phyloP scores from a whole-genome alignment of 2,113 vertebrate species.

The Oriolus oriolus region DNA sequence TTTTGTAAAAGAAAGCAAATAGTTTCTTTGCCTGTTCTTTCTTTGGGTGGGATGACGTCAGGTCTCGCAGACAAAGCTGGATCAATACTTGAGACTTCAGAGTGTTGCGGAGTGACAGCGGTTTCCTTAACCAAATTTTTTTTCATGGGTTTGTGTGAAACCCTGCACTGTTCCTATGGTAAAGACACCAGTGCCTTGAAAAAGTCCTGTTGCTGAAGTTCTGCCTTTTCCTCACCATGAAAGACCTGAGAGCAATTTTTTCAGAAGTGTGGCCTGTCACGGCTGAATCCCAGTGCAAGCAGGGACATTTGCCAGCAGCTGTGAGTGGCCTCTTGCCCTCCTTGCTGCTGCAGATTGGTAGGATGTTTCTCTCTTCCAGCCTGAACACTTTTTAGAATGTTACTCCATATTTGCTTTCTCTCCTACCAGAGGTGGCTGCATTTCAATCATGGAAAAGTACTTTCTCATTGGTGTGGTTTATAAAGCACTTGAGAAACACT shows the following conservation, averaged over 20 bases:
- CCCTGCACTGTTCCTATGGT: neutral
- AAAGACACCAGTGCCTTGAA: neutral
- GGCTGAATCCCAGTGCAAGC: neutral
- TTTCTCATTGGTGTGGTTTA: neutral
- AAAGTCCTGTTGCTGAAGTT: neutral
- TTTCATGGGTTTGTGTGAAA: neutral
- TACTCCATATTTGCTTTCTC: neutral
- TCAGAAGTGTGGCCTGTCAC: neutral
- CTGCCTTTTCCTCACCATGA: neutral
- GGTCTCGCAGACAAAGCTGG: neutral
- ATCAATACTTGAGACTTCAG: neutral
- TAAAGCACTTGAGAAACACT: conserved; percentile 7
- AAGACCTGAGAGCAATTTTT: neutral
- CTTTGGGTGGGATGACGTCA: neutral
- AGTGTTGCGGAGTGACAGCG: neutral
- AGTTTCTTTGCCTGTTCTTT: neutral
- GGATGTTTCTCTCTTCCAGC: neutral
- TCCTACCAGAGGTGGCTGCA: neutral
- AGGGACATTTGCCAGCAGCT: neutral
- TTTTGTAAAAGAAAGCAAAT: neutral
- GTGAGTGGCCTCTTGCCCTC: neutral
- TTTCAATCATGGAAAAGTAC: neutral
- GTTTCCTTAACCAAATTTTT: neutral
- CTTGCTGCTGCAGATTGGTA: neutral
- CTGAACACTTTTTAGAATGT: neutral